Conservation (phyloP, 2,113 vertebrate genomes). For the Theristicus caerulescens region DNA sequence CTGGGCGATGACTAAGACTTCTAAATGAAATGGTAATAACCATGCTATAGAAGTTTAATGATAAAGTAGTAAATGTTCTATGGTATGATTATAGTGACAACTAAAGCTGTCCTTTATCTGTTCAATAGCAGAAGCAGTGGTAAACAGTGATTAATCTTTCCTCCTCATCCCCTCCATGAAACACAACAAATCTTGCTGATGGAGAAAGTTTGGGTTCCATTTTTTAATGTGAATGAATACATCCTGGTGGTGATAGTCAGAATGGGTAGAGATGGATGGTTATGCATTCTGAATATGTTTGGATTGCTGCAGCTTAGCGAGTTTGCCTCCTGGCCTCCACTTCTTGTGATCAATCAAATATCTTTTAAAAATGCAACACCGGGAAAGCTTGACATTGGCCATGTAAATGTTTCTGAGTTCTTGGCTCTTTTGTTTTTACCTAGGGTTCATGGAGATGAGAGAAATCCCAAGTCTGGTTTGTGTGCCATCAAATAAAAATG, state of each 20-base stretch:
- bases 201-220: neutral
- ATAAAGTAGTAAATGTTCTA: neutral
- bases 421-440: neutral
- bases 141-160: neutral
- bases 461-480: neutral
- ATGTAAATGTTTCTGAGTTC: neutral
- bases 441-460: neutral
- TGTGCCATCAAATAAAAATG: neutral
- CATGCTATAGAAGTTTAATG: neutral
- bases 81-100: neutral
- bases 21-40: neutral
- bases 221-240: neutral
- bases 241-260: neutral
- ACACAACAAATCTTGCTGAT: neutral
- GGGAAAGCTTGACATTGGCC: neutral
- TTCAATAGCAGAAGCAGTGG: neutral
- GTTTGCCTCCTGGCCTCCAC: neutral
- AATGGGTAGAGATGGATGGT: neutral
- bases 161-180: neutral
- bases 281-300: neutral
- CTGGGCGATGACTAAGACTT: neutral
- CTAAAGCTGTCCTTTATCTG: neutral
- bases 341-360: neutral
- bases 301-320: neutral
- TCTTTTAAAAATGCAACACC: neutral